Conservation (phyloP, 2,797 vertebrate genomes). For the Heterohyrax brucei region DNA sequence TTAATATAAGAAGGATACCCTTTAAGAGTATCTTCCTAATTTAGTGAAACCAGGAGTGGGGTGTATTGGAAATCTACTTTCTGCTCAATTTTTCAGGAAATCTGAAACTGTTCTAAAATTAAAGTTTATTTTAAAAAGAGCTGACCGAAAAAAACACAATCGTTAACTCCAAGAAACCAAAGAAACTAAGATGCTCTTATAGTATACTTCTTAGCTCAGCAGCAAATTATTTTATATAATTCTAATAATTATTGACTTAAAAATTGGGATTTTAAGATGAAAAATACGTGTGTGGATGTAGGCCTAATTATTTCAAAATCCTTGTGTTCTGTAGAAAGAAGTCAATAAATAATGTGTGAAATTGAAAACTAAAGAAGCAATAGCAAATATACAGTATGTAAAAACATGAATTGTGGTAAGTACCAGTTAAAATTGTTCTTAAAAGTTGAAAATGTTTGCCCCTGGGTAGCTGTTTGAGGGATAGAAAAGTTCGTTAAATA, state of each 20-base stretch:
- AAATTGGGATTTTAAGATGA: constrained; percentile 33
- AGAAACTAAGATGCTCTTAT: not conserved
- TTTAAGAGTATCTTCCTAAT: too few species aligned
- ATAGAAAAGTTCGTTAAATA: not conserved
- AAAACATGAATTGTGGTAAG: not conserved
- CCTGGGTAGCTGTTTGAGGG: not conserved
- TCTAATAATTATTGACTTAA: not conserved
- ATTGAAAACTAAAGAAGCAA: constrained; percentile 59
- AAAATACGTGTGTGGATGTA: not conserved
- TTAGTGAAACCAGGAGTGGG: too few species aligned
- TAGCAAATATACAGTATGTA: constrained; percentile 25
- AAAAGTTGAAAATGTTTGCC: not conserved
- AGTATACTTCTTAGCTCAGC: not conserved
- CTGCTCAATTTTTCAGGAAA: constrained; percentile 25
- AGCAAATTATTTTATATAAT: constrained; percentile 8
- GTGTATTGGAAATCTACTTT: too few species aligned
- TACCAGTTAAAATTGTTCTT: constrained; percentile 6
- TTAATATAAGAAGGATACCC: not conserved
- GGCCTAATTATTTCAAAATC: not conserved
- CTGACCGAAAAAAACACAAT: not conserved
- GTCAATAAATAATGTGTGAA: not conserved
- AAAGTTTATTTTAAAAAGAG: not conserved
- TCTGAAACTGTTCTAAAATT: not conserved
- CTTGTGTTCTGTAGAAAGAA: constrained; percentile 5
- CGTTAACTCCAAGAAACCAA: constrained; percentile 9